Percentiles rank a stretch among this genome's conserved stretches.
Conservation (phyloP, 2,888 invertebrate species). For the Spilosoma lubricipeda region DNA sequence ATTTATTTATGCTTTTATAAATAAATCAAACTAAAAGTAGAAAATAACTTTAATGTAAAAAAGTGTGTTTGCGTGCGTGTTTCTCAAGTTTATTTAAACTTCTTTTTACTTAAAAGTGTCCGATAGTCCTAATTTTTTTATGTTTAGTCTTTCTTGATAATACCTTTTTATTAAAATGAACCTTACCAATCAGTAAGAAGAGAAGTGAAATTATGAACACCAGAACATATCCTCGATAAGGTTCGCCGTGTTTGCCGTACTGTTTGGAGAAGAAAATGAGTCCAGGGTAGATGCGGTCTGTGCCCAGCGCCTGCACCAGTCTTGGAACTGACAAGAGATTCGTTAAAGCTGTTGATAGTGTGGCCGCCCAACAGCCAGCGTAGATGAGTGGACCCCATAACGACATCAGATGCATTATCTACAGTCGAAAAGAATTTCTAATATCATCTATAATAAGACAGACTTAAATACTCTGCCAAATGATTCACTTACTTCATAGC, state of each 20-base stretch:
- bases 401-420: conserved; percentile 95
- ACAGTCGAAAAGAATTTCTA: not conserved
- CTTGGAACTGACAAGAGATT: conserved; percentile 97
- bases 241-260: conserved; percentile 93
- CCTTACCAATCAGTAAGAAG: conserved; percentile 94
- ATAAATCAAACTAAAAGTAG: too few relatives aligned
- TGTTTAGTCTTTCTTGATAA: too few relatives aligned
- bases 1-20: too few relatives aligned
- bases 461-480: not conserved
- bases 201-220: conserved; percentile 95
- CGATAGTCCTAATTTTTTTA: too few relatives aligned
- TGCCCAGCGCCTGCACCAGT: conserved; percentile 95
- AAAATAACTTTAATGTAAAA: too few relatives aligned
- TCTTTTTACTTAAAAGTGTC: too few relatives aligned
- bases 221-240: conserved; percentile 96
- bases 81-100: too few relatives aligned
- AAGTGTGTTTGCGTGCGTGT: too few relatives aligned
- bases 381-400: conserved; percentile 97
- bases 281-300: conserved; percentile 97
- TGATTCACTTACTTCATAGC: conserved; percentile 90
- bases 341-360: conserved; percentile 97
- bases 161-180: too few relatives aligned
- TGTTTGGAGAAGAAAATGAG: conserved; percentile 97
- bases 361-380: conserved; percentile 98
- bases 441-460: not conserved